Evolutionary conservation across 2,888 invertebrate genomes (phyloP).

Genomic region (Drosophila mettleri): DNA sequence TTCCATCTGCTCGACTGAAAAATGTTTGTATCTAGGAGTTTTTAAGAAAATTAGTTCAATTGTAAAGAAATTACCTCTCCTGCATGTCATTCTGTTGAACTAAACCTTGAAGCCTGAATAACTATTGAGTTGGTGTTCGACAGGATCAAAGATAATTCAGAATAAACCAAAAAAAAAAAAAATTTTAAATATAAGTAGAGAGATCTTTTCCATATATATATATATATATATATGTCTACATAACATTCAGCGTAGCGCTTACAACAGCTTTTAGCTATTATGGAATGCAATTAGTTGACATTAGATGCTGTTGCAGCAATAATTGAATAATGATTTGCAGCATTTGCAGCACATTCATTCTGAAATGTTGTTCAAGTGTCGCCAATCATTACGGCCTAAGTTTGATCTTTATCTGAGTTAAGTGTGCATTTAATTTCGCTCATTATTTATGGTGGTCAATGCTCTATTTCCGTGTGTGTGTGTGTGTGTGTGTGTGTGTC

Average conservation of each 20-base stretch:
- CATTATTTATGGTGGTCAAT: constrained; percentile 68
- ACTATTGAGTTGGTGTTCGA: too few relatives aligned
- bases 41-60: too few relatives aligned
- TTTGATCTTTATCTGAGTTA: constrained; percentile 74
- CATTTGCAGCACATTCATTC: constrained; percentile 45
- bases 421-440: constrained; percentile 72
- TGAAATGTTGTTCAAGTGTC: constrained; percentile 56
- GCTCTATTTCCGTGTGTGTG: constrained; percentile 44
- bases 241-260: neutral
- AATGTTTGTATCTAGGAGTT: too few relatives aligned
- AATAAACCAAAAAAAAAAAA: too few relatives aligned
- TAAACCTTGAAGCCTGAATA: too few relatives aligned
- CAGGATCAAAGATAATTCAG: too few relatives aligned
- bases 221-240: neutral
- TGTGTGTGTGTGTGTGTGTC: constrained; percentile 1
- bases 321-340: constrained; percentile 33
- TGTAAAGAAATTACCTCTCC: too few relatives aligned
- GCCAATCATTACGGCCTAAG: constrained; percentile 64
- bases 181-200: too few relatives aligned
- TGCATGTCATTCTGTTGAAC: too few relatives aligned
- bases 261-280: constrained; percentile 1
- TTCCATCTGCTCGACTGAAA: too few relatives aligned
- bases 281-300: constrained; percentile 10
- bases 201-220: too few relatives aligned
- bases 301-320: constrained; percentile 23